These are phyloP conservation scores for Junonia oenone DNA, from an alignment of 2,888 invertebrate genomes.

Conservation along the genomic window DNA sequence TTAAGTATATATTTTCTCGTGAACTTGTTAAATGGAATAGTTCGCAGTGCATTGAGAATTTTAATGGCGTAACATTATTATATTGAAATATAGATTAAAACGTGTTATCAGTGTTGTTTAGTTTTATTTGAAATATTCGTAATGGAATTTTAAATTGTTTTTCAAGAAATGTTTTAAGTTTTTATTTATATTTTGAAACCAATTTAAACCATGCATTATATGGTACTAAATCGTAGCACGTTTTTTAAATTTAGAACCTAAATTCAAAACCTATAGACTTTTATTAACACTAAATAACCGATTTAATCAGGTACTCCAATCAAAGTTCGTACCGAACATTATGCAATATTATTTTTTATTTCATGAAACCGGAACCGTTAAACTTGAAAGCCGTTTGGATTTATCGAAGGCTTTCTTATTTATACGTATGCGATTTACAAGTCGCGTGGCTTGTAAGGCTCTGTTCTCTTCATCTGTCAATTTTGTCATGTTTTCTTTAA, in stretches of 20 bases:
- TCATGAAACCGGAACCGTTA: background rate
- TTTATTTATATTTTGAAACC: no score
- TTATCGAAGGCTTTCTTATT: background rate
- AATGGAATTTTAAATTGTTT: background rate
- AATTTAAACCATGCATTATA: no score
- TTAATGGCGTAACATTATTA: background rate
- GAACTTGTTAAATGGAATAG: background rate
- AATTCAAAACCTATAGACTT: no score
- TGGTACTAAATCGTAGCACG: no score
- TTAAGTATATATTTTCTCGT: background rate
- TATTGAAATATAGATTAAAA: background rate
- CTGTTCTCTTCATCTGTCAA: slow-evolving; percentile 11
- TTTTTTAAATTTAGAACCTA: no score
- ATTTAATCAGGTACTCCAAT: no score
- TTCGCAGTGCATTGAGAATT: background rate
- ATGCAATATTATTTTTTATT: background rate
- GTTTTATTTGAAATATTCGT: background rate
- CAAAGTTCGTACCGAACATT: no score
- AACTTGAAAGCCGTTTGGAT: no score
- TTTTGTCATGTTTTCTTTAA: slow-evolving; percentile 14
- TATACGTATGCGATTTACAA: background rate
- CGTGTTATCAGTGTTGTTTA: background rate
- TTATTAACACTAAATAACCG: no score
- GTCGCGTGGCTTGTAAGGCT: background rate
- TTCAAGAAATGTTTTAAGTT: background rate